Conservation (phyloP, 2,797 vertebrate genomes). For the Notolabrus celidotus region DNA sequence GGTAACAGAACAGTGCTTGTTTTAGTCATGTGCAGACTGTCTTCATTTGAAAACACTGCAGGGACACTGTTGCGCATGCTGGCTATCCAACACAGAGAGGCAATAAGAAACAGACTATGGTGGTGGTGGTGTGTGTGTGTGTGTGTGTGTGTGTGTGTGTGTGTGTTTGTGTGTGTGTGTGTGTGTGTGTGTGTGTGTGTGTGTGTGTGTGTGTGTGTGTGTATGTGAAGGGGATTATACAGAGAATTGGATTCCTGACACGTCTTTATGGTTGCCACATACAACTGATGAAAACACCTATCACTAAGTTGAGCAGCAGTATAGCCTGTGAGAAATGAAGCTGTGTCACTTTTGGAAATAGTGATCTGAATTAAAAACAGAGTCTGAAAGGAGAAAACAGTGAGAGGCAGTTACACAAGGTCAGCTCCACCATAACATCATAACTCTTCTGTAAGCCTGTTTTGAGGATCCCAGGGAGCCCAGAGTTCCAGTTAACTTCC, state of each 20-base stretch:
- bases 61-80: slow-evolving; percentile 67
- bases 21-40: slow-evolving; percentile 65
- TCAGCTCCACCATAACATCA: slow-evolving; percentile 15
- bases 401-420: slow-evolving; percentile 46
- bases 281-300: slow-evolving; percentile 50
- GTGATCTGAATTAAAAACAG: slow-evolving; percentile 18
- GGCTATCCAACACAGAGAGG: slow-evolving; percentile 63
- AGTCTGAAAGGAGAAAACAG: slow-evolving; percentile 18
- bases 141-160: too few species aligned
- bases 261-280: slow-evolving; percentile 37
- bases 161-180: too few species aligned
- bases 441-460: slow-evolving; percentile 60
- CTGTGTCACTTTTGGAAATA: slow-evolving; percentile 37
- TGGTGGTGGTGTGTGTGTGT: slow-evolving; percentile 9
- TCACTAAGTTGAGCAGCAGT: slow-evolving; percentile 25
- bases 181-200: too few species aligned
- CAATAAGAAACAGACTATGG: slow-evolving; percentile 65
- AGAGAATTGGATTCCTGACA: slow-evolving; percentile 58
- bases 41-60: slow-evolving; percentile 66
- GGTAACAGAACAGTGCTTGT: slow-evolving; percentile 63
- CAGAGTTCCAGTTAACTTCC: slow-evolving; percentile 60
- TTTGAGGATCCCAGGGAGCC: slow-evolving; percentile 50
- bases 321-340: slow-evolving; percentile 29
- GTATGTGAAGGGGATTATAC: too few species aligned
- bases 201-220: too few species aligned